Base-by-base conservation (phyloP, 2,113 vertebrate genomes). In the Phocoena phocoena region DNA sequence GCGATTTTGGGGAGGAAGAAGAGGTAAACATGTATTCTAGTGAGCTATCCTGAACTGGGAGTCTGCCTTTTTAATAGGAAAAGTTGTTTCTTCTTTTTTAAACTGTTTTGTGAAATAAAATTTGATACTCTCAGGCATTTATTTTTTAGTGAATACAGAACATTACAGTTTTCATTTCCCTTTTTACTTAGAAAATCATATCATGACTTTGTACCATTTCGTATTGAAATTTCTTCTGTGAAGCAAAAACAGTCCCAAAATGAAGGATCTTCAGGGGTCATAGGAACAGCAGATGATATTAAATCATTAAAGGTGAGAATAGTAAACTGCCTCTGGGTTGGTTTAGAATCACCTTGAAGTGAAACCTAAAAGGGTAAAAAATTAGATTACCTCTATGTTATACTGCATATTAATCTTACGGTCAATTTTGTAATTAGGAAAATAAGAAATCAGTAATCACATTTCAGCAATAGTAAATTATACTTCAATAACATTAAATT, bases 201-300 rank as follows among this genome's bases (percentile, higher is more conserved):
- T 98, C 95, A 97, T 96, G 97, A 97, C 93, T 89, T 97, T 74
- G 77, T 98, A 97, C 97, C 99, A 97, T 99, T 99, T 94, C 98
- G 99, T 97, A 98, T 89, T 18, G 99, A 99, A 36, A 98, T 98
- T 88, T 99, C 99, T 71, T 98, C 98, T 98, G 99, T 99, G 77
- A 96, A 99, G 97, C 98, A 98, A 98, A 99, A 99, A 95, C 98
- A 98, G 95, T 99, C 99, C 99, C 99, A 99, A 97, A 99, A 99
- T 20, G 98, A 96, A 88, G 99, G 98, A 98, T 99, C 99, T 97
- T 99, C 99, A 8, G 99, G 98, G 58, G 98, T 21, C 20, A 99
- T 98, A 83, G 99, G 99, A 71, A 99, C 98, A 90, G 99, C 99
- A 50, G 98, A 99, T 12, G 98, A 97, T 58, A 99, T 98, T 97